These are phyloP conservation scores for Fistularia tabacaria DNA, from an alignment of 2,797 vertebrate genomes.

Conservation along the genomic window DNA sequence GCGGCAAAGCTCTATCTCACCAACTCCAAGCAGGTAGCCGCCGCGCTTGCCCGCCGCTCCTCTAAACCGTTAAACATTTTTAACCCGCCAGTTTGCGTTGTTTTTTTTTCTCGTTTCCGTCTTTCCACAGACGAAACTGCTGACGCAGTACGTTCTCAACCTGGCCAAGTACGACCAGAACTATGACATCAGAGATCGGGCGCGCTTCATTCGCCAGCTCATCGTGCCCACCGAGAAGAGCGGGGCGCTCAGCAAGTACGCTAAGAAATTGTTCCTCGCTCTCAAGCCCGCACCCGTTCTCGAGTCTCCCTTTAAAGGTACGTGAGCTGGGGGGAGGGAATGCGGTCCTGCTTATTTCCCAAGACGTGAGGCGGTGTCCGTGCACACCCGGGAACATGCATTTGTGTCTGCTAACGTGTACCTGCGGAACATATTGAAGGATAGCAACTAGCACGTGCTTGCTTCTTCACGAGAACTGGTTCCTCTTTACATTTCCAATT, in stretches of 20 bases:
- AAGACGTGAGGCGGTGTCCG: no score
- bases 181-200: slow-evolving; percentile 95
- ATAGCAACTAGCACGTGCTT: no score
- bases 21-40: slow-evolving; percentile 95
- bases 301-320: slow-evolving; percentile 99
- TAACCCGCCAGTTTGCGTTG: not conserved
- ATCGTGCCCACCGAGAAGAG: slow-evolving; percentile 95
- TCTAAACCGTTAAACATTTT: not conserved
- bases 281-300: slow-evolving; percentile 93
- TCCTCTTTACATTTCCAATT: no score
- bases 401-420: no score
- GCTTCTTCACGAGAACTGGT: no score
- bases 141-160: slow-evolving; percentile 97
- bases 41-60: no score
- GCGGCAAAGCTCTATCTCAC: slow-evolving; percentile 97
- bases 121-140: slow-evolving; percentile 85
- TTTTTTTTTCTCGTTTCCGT: not conserved
- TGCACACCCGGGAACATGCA: no score
- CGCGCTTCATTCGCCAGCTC: slow-evolving; percentile 96
- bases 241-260: slow-evolving; percentile 91
- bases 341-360: no score
- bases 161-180: slow-evolving; percentile 98
- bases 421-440: no score
- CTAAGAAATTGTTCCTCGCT: slow-evolving; percentile 97
- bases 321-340: not conserved